Evolutionary conservation across 1,140 invertebrate genomes (phyloP).

Genomic region (Drosophila bocki): DNA sequence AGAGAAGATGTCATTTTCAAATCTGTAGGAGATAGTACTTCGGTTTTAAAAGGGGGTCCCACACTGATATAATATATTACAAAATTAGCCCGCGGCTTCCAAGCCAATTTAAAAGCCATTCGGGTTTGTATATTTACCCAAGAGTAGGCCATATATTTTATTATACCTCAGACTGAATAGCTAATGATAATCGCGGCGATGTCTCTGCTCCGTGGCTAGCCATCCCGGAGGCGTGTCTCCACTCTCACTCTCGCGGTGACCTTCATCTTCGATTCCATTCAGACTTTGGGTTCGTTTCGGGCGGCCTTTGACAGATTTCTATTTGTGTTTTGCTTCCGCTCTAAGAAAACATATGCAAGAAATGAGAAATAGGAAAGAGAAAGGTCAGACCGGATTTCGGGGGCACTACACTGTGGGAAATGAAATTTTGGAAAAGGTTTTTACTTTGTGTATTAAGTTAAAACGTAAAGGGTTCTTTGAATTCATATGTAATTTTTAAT

Average conservation of each 20-base stretch:
- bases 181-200: slow-evolving; percentile 9
- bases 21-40: neutral
- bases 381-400: slow-evolving; percentile 32
- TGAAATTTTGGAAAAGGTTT: too few species aligned
- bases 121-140: neutral
- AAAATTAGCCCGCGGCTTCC: slow-evolving; percentile 3
- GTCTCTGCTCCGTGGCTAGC: slow-evolving; percentile 12
- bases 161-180: neutral
- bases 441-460: too few species aligned
- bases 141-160: slow-evolving; percentile 7
- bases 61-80: slow-evolving; percentile 6
- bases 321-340: slow-evolving; percentile 40
- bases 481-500: too few species aligned
- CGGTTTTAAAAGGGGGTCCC: neutral
- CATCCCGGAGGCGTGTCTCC: slow-evolving; percentile 36
- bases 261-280: slow-evolving; percentile 21
- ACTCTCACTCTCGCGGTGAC: slow-evolving; percentile 34
- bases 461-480: too few species aligned
- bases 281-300: neutral
- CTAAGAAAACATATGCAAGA: slow-evolving; percentile 5
- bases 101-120: slow-evolving; percentile 21
- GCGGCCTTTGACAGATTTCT: slow-evolving; percentile 25
- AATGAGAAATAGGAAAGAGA: slow-evolving; percentile 3
- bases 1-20: neutral
- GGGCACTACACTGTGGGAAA: slow-evolving; percentile 2